Evolutionary conservation across 2,113 vertebrate species (phyloP).

Genomic region (Onychostruthus taczanowskii): DNA sequence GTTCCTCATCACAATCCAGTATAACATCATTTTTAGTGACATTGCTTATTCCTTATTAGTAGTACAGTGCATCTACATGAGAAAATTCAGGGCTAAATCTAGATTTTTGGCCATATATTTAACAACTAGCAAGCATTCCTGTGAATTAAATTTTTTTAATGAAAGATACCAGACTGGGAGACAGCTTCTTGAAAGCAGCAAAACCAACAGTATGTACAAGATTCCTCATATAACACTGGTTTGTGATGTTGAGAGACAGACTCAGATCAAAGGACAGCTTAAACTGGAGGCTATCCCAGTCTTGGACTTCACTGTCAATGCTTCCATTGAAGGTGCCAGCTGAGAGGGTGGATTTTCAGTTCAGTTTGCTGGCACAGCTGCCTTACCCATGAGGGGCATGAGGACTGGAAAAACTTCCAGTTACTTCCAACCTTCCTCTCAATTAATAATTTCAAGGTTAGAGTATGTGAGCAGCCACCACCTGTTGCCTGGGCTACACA

Average conservation of each 20-base stretch:
- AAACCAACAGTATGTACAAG: not conserved
- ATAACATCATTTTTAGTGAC: not conserved
- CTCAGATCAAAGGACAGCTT: not conserved
- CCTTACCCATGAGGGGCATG: not conserved
- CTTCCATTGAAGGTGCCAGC: not conserved
- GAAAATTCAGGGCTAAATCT: not conserved
- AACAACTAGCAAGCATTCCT: not conserved
- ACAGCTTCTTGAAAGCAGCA: slow-evolving; percentile 22
- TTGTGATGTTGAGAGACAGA: not conserved
- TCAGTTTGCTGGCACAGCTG: not conserved
- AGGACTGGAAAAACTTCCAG: not conserved
- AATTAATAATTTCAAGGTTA: not conserved
- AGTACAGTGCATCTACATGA: not conserved
- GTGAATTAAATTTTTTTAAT: not conserved
- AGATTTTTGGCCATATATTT: slow-evolving; percentile 6
- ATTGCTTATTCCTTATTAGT: not conserved
- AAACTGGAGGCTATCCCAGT: not conserved
- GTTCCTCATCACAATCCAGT: not conserved
- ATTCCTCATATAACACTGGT: not conserved
- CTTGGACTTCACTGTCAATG: not conserved
- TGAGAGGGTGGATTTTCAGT: not conserved
- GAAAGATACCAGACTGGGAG: not conserved
- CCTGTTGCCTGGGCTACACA: not conserved
- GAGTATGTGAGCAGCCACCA: not conserved
- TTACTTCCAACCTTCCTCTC: not conserved